Evolutionary conservation across 35 echinoderm and acorn worm genomes (phyloP), one percentile per base, ranked within the genome.

Genomic region (Amphiura filiformis): DNA sequence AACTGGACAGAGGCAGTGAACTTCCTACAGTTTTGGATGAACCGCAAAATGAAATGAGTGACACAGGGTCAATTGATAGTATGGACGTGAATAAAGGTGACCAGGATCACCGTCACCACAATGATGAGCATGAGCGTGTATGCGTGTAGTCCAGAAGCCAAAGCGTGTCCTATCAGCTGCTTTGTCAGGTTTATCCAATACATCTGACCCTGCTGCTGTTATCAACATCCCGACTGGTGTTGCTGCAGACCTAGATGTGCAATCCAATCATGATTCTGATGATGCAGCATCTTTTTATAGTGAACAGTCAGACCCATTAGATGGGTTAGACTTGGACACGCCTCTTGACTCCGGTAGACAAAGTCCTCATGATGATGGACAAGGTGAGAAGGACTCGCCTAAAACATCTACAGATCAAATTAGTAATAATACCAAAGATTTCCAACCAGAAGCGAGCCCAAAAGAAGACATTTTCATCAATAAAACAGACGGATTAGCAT

Each of bases 81-180:
- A 75, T 92, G 81, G 84, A 96, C 77, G 87, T 92, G 2, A 87
- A 89, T 30, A 30, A 84, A 40, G 94, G 90, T n/a, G 90, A 76
- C 35, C 79, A 86, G 1, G 78, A 78, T 20, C 35, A 37, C 36
- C 42, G 35, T 1, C 88, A 91, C 39, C 39, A 64, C 31, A 86
- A 91, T 20, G 90, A 90, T 78, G 75, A 93, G 1, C 75, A 76
- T 61, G n/a, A 83, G 87, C 30, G 78, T 84, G 5, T 93, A 91
- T 39, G 89, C 87, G 17, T 97, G 95, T 57, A 94, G 90, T 20
- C 49, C 81, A 39, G 95, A 97, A 76, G 95, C 95, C 26, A 97
- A n/a, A 93, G 40, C 79, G 92, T 39, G 91, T 81, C 0, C 76
- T 97, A 75, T 93, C 95, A 28, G 88, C 91, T 32, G 86, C 91